These are phyloP conservation scores for Morinoia aosen DNA, from an alignment of 2,888 invertebrate genomes.

Conservation along the genomic window DNA sequence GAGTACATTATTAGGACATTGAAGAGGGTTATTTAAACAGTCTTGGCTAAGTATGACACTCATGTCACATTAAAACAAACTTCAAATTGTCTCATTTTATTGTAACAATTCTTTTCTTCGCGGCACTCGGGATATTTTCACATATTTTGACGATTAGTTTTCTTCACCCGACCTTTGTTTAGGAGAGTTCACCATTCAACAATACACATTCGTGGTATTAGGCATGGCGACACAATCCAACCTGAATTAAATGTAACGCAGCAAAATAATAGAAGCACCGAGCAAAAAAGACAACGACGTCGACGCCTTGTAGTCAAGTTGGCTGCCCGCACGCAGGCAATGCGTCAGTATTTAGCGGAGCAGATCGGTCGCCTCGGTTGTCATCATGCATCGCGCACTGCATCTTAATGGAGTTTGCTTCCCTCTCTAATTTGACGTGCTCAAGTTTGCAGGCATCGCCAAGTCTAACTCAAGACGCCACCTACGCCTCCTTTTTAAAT, in stretches of 20 bases:
- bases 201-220: too few species aligned
- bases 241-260: too few species aligned
- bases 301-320: neutral
- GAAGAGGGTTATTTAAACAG: neutral
- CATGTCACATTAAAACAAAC: neutral
- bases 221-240: too few species aligned
- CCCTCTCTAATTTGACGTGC: neutral
- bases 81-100: neutral
- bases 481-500: neutral
- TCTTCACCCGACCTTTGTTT: too few species aligned
- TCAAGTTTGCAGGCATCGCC: neutral
- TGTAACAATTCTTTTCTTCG: neutral
- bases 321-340: neutral
- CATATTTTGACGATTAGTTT: neutral
- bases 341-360: neutral
- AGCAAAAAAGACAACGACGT: neutral
- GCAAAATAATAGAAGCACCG: neutral
- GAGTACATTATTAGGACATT: neutral
- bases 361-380: neutral
- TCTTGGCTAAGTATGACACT: neutral
- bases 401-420: neutral
- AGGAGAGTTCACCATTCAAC: too few species aligned
- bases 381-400: neutral
- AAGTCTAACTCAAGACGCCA: conserved; percentile 17
- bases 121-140: neutral